Conservation (phyloP, 2,797 vertebrate species). For the Gymnothorax reevesii region DNA sequence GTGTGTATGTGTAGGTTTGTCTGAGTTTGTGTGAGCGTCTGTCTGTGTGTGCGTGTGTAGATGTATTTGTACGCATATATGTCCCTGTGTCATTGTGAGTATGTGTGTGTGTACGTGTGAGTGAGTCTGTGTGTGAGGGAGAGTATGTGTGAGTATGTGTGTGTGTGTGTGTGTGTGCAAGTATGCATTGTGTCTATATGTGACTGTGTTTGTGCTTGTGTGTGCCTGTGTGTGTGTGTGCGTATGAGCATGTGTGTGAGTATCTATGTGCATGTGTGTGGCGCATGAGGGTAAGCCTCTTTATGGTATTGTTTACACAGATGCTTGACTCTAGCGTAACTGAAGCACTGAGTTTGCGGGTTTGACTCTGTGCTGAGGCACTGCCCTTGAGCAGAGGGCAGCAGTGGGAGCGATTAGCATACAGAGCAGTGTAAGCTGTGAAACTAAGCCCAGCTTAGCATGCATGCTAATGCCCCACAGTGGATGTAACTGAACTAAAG, state of each 20-base stretch:
- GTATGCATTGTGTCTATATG: too few relatives aligned
- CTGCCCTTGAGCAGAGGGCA: neutral
- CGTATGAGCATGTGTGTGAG: neutral
- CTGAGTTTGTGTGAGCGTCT: neutral
- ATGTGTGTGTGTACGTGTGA: neutral
- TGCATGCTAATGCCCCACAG: neutral
- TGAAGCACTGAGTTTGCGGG: neutral
- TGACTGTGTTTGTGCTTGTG: too few relatives aligned
- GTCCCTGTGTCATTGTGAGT: neutral
- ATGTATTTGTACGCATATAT: neutral
- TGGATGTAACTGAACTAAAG: neutral
- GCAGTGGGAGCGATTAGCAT: neutral
- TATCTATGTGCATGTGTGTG: neutral
- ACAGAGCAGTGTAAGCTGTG: neutral
- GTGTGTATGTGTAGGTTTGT: neutral
- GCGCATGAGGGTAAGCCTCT: neutral
- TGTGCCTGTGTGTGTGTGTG: neutral
- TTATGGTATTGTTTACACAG: neutral
- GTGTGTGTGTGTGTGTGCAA: conserved; percentile 73
- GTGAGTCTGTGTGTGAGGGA: neutral
- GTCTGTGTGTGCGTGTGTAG: neutral
- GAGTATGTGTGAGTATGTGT: conserved; percentile 68
- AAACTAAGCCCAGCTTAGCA: neutral
- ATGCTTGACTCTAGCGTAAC: neutral
- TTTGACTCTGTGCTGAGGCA: neutral